Evolutionary conservation across 2,797 vertebrate species (phyloP).

Genomic region (Mormyrops boulengeri): DNA sequence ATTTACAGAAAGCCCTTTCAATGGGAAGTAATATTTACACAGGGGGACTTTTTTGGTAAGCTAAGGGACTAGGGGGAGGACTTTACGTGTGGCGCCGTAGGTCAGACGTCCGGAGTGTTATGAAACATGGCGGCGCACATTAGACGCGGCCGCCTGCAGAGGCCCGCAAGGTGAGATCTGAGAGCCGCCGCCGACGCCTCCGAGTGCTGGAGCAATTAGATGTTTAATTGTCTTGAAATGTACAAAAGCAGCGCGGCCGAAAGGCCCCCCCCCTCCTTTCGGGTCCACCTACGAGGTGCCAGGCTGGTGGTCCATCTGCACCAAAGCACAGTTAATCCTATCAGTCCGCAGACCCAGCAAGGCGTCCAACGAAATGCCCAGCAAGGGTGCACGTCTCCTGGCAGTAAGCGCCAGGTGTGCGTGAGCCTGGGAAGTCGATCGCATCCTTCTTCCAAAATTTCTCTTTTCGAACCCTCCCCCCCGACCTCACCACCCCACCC

Average conservation of each 20-base stretch:
- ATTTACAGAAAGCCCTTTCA: conserved; percentile 38
- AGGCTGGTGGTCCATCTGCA: conserved; percentile 8
- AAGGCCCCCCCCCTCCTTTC: background rate
- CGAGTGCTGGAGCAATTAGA: background rate
- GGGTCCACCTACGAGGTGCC: background rate
- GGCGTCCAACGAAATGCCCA: background rate
- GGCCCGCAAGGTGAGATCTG: background rate
- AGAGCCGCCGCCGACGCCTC: background rate
- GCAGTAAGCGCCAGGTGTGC: background rate
- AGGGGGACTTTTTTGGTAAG: conserved; percentile 36
- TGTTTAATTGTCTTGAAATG: conserved; percentile 3
- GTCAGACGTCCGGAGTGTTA: background rate
- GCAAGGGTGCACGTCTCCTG: background rate
- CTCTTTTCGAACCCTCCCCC: background rate
- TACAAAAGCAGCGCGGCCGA: background rate
- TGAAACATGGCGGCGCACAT: background rate
- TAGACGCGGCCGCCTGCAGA: background rate
- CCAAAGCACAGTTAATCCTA: conserved; percentile 5
- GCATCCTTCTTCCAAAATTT: background rate
- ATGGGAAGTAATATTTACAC: conserved; percentile 48
- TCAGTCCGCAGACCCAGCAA: background rate
- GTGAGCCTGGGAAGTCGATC: background rate
- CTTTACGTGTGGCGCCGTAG: conserved; percentile 30
- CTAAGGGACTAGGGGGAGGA: conserved; percentile 33
- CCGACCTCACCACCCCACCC: background rate